Conservation (phyloP, 2,888 invertebrate genomes). For the Drosophila pegasa region DNA sequence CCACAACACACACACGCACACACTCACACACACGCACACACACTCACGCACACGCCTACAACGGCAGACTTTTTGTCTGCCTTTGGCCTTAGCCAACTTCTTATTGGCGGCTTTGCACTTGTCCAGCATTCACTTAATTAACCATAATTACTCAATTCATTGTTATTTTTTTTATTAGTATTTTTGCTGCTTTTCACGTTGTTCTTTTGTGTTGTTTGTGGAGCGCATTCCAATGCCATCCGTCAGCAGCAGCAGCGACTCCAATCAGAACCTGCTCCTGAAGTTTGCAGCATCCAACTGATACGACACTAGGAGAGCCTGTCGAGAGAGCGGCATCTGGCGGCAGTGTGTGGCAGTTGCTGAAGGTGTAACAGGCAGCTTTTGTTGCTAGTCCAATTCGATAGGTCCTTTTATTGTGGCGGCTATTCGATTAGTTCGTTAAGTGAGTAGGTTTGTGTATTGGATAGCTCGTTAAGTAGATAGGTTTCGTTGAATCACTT, state of each 20-base stretch:
- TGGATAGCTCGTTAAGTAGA: background rate
- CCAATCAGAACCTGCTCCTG: conserved; percentile 60
- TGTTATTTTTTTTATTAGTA: background rate
- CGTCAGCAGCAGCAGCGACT: conserved; percentile 57
- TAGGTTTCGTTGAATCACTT: background rate
- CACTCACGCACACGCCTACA: conserved; percentile 38
- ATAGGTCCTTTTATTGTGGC: conserved; percentile 21
- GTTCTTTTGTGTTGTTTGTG: conserved; percentile 45
- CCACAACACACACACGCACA: conserved; percentile 39
- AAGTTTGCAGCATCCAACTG: conserved; percentile 60
- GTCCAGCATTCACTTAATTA: background rate
- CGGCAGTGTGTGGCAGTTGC: background rate
- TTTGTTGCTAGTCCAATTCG: background rate
- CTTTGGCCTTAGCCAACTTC: conserved; percentile 28
- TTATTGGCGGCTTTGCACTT: conserved; percentile 7
- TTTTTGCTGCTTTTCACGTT: conserved; percentile 8
- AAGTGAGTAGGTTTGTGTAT: background rate
- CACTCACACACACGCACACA: conserved; percentile 22
- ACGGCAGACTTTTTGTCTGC: conserved; percentile 50
- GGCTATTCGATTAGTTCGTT: conserved; percentile 19
- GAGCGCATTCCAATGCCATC: conserved; percentile 68
- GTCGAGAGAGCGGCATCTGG: conserved; percentile 32
- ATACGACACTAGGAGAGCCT: conserved; percentile 19
- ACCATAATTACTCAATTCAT: background rate
- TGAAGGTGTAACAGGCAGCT: conserved; percentile 13